phyloP scores from a whole-genome alignment of 2,113 vertebrate genomes.

The Vireo altiloquus region DNA sequence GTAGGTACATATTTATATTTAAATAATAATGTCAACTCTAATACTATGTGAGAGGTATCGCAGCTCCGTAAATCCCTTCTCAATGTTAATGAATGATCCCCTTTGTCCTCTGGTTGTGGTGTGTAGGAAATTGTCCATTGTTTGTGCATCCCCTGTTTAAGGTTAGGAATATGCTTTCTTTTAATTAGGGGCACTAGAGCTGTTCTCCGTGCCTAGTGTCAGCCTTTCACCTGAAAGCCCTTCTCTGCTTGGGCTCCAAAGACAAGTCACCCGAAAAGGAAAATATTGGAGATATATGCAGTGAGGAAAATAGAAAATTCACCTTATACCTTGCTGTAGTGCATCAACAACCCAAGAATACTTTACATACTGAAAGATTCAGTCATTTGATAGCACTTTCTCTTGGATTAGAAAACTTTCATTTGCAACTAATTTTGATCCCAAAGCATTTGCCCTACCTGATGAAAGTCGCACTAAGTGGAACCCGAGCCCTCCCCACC shows the following conservation, averaged over 20 bases:
- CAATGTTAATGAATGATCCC: fast-evolving
- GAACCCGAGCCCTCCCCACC: too few species aligned
- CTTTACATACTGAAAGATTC: fast-evolving
- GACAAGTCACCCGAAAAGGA: fast-evolving
- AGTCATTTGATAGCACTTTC: fast-evolving
- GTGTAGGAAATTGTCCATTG: fast-evolving
- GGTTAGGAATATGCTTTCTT: fast-evolving
- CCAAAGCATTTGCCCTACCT: background rate
- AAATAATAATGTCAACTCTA: fast-evolving
- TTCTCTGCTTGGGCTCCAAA: fast-evolving
- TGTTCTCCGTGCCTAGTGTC: fast-evolving
- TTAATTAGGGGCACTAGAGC: fast-evolving
- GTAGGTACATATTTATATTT: fast-evolving
- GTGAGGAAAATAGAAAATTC: fast-evolving
- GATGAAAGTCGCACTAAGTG: background rate
- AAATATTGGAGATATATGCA: fast-evolving
- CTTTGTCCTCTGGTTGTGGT: fast-evolving
- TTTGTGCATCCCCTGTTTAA: fast-evolving
- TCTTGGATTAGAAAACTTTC: fast-evolving
- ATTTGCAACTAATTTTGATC: fast-evolving
- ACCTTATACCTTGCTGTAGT: fast-evolving
- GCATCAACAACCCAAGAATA: fast-evolving
- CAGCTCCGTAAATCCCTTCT: fast-evolving
- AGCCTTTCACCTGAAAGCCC: fast-evolving
- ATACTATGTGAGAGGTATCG: fast-evolving